phyloP scores from a whole-genome alignment of 2,797 vertebrate species.

The Mallotus villosus region DNA sequence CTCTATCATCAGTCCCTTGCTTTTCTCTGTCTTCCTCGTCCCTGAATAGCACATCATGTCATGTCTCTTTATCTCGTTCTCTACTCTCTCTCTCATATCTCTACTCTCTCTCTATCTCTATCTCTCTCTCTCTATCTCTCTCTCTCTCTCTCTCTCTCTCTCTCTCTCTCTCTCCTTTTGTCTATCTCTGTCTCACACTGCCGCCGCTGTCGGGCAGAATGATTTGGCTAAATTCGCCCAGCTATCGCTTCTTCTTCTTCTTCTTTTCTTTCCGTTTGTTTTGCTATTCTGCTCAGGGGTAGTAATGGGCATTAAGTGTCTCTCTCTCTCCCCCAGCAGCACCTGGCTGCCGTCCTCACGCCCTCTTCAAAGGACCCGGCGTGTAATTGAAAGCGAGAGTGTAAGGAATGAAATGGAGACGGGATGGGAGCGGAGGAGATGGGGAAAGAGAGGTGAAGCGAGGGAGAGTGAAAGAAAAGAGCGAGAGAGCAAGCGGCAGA shows the following conservation, averaged over 20 bases:
- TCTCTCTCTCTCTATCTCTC: neutral
- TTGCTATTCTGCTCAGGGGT: neutral
- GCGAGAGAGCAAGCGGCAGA: conserved; percentile 19
- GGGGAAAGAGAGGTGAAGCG: neutral
- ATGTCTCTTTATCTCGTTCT: no score
- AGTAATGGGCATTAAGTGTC: conserved; percentile 7
- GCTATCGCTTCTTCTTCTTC: conserved; percentile 16
- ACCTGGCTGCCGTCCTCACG: neutral
- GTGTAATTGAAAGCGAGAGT: conserved; percentile 3
- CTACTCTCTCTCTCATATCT: no score
- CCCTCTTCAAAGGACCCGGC: conserved; percentile 8
- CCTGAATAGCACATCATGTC: conserved; percentile 7
- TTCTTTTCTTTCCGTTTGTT: neutral
- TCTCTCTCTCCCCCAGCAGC: neutral
- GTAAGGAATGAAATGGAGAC: conserved; percentile 19
- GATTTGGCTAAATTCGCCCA: conserved; percentile 12
- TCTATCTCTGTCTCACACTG: conserved; percentile 5
- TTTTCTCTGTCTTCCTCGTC: neutral
- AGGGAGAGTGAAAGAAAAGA: neutral
- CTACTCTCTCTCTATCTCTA: neutral
- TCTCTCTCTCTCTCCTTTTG: neutral
- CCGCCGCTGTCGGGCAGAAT: neutral
- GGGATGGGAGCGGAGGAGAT: neutral
- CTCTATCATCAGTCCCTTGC: neutral
- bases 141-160: neutral